Conservation (phyloP, 1,140 invertebrate genomes). For the Lordiphosa collinella region DNA sequence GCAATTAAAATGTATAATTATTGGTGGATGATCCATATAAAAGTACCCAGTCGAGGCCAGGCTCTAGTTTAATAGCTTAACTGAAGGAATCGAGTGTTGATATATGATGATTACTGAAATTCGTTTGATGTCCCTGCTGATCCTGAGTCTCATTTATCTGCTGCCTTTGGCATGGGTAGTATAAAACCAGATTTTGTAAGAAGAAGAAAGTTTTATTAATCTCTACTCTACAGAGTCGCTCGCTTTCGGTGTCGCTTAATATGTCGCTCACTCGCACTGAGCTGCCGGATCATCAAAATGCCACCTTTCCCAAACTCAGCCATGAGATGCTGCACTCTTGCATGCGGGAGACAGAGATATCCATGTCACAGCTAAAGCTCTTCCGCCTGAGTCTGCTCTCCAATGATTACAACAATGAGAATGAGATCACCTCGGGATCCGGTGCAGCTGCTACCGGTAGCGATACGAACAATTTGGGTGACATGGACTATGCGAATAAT, state of each 20-base stretch:
- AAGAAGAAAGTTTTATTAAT: neutral
- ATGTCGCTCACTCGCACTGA: slow-evolving; percentile 56
- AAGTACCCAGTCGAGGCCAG: slow-evolving; percentile 16
- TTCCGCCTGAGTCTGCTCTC: slow-evolving; percentile 57
- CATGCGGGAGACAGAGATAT: slow-evolving; percentile 58
- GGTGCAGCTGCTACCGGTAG: slow-evolving; percentile 23
- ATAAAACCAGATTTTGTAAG: neutral
- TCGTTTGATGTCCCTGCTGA: slow-evolving; percentile 26
- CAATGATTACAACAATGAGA: slow-evolving; percentile 47
- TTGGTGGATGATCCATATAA: slow-evolving; percentile 29
- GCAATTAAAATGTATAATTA: slow-evolving; percentile 25
- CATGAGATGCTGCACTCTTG: slow-evolving; percentile 56
- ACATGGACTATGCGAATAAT: slow-evolving; percentile 36
- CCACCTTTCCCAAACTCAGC: slow-evolving; percentile 21
- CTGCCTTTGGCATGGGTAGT: slow-evolving; percentile 42
- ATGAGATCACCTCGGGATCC: slow-evolving; percentile 20
- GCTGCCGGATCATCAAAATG: slow-evolving; percentile 19
- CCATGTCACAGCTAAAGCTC: slow-evolving; percentile 65
- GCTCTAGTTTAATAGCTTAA: slow-evolving; percentile 7
- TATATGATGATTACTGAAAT: slow-evolving; percentile 27
- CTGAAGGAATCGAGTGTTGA: neutral
- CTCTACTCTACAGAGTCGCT: slow-evolving; percentile 76
- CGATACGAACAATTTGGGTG: slow-evolving; percentile 36
- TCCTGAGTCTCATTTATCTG: slow-evolving; percentile 28
- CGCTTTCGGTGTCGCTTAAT: slow-evolving; percentile 59